phyloP scores from a whole-genome alignment of 2,113 vertebrate species.

The Poeciliopsis prolifica region DNA sequence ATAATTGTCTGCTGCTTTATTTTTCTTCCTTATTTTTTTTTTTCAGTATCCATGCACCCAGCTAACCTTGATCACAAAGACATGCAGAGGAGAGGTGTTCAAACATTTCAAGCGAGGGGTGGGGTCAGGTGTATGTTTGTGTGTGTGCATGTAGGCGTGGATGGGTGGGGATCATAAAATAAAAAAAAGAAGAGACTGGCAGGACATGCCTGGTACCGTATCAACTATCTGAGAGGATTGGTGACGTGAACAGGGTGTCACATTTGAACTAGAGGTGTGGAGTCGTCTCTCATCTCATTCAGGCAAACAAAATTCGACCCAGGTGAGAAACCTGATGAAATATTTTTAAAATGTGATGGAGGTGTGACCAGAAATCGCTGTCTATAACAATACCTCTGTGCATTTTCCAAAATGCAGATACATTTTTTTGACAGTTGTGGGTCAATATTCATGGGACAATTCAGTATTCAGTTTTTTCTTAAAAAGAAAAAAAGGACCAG shows the following conservation, averaged over 20 bases:
- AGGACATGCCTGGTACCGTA: conserved; percentile 54
- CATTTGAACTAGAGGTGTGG: conserved; percentile 73
- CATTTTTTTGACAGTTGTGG: conserved; percentile 4
- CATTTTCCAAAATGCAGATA: conserved; percentile 59
- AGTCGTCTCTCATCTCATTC: conserved; percentile 73
- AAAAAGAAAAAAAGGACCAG: conserved; percentile 16
- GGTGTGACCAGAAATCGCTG: conserved; percentile 62
- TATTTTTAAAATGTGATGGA: conserved; percentile 49
- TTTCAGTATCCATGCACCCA: conserved; percentile 91
- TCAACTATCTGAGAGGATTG: conserved; percentile 48
- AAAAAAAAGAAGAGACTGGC: conserved; percentile 63
- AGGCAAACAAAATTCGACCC: conserved; percentile 75
- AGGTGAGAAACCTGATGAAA: conserved; percentile 56
- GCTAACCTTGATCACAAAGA: conserved; percentile 97
- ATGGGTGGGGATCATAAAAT: conserved; percentile 43
- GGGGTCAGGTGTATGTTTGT: conserved; percentile 26
- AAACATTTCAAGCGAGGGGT: conserved; percentile 78
- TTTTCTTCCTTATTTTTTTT: conserved; percentile 32
- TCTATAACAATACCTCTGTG: conserved; percentile 56
- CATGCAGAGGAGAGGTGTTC: conserved; percentile 92
- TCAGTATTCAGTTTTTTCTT: conserved; percentile 43
- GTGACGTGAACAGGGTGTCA: conserved; percentile 52
- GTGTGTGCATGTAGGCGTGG: too few species aligned
- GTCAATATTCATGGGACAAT: conserved; percentile 36
- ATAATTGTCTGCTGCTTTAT: conserved; percentile 92